Conservation (phyloP, 2,797 vertebrate species). For the Lithobates sylvaticus region DNA sequence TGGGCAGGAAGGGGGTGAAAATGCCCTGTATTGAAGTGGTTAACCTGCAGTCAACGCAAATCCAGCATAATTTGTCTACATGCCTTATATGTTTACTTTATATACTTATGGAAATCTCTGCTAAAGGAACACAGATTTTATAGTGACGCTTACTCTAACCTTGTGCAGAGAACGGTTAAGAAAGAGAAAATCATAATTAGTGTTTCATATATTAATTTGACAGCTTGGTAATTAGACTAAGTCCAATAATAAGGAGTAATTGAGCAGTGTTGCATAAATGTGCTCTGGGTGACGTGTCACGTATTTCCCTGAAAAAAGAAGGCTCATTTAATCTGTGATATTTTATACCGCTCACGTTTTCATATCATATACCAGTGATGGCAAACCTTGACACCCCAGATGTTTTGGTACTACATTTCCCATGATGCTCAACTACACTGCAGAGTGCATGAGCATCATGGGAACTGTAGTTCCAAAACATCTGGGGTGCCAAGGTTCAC, state of each 20-base stretch:
- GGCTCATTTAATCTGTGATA: conserved; percentile 14
- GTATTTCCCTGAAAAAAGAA: conserved; percentile 18
- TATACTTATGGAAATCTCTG: not conserved
- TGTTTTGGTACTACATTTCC: too few relatives aligned
- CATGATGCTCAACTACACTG: too few relatives aligned
- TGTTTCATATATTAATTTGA: conserved; percentile 42
- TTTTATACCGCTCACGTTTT: conserved; percentile 8
- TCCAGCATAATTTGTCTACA: too few relatives aligned
- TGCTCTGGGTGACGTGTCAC: conserved; percentile 33
- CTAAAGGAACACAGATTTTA: conserved; percentile 5
- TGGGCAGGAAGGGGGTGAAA: too few relatives aligned
- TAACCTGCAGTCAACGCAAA: too few relatives aligned
- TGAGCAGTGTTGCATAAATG: conserved; percentile 30
- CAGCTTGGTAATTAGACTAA: conserved; percentile 39
- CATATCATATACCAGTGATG: too few relatives aligned
- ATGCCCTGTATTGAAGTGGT: too few relatives aligned
- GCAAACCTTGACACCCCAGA: too few relatives aligned
- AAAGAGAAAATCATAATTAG: conserved; percentile 41
- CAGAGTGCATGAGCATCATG: too few relatives aligned
- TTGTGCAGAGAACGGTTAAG: not conserved
- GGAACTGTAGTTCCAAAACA: too few relatives aligned
- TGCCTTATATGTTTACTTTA: too few relatives aligned
- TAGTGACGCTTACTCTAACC: not conserved
- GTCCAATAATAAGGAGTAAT: conserved; percentile 38
- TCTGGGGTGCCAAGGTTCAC: too few relatives aligned